Conservation (phyloP, 2,113 vertebrate species). For the Erinaceus europaeus region DNA sequence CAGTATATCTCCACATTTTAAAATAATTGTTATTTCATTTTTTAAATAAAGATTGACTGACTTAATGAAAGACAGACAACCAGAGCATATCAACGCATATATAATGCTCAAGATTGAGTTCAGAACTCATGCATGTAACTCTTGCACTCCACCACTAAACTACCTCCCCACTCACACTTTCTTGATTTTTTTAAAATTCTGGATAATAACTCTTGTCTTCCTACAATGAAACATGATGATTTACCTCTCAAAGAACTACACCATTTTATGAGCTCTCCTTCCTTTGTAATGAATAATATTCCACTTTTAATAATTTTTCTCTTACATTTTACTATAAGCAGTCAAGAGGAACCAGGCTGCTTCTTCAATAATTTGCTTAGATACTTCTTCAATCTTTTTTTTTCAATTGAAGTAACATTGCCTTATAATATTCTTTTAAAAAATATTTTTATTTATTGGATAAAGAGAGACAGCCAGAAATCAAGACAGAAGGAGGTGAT, state of each 20-base stretch:
- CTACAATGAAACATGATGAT: not conserved
- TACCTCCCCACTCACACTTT: too few species aligned
- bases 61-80: too few species aligned
- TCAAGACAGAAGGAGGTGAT: too few species aligned
- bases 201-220: not conserved
- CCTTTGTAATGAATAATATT: not conserved
- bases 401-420: not conserved
- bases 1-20: not conserved
- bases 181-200: not conserved
- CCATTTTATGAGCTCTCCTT: not conserved
- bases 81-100: too few species aligned
- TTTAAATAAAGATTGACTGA: too few species aligned
- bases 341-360: not conserved
- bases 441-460: too few species aligned
- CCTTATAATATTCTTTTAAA: not conserved
- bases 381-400: not conserved
- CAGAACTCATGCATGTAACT: too few species aligned
- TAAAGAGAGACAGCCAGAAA: too few species aligned
- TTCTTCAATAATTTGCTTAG: not conserved
- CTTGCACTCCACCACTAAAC: too few species aligned
- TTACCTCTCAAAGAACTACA: not conserved
- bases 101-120: too few species aligned
- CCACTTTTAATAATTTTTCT: not conserved
- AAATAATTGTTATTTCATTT: not conserved
- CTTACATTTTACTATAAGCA: not conserved